Conservation (phyloP, 2,113 vertebrate genomes). For the Chaetorhynchus papuensis region DNA sequence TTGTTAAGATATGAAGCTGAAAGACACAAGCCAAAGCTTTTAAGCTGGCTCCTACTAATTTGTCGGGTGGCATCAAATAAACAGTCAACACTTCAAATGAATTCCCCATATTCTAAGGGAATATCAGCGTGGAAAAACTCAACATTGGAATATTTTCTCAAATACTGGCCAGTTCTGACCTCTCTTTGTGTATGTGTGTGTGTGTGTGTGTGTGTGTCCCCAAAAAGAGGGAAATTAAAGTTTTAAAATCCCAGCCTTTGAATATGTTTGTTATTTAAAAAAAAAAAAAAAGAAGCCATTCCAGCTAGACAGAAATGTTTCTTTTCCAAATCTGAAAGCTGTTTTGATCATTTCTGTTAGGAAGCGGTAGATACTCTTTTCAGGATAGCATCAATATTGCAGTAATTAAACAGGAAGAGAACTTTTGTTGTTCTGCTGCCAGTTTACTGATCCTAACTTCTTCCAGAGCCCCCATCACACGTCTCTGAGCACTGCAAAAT, state of each 20-base stretch:
- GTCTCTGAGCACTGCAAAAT: background rate
- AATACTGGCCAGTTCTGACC: background rate
- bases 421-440: background rate
- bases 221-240: background rate
- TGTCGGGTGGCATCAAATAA: background rate
- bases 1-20: background rate
- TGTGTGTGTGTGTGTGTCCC: too few species aligned
- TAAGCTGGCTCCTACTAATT: background rate
- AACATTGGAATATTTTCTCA: background rate
- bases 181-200: background rate
- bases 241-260: background rate
- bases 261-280: background rate
- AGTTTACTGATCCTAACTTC: background rate
- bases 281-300: fast-evolving
- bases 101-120: background rate
- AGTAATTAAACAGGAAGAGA: background rate
- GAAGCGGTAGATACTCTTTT: background rate
- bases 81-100: background rate
- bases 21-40: background rate
- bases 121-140: background rate
- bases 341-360: background rate
- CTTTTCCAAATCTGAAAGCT: background rate
- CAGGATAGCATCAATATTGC: background rate
- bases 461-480: background rate
- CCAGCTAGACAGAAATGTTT: background rate